These are phyloP conservation scores for Cyclophora albipunctata DNA, from an alignment of 2,888 invertebrate species.

Conservation along the genomic window DNA sequence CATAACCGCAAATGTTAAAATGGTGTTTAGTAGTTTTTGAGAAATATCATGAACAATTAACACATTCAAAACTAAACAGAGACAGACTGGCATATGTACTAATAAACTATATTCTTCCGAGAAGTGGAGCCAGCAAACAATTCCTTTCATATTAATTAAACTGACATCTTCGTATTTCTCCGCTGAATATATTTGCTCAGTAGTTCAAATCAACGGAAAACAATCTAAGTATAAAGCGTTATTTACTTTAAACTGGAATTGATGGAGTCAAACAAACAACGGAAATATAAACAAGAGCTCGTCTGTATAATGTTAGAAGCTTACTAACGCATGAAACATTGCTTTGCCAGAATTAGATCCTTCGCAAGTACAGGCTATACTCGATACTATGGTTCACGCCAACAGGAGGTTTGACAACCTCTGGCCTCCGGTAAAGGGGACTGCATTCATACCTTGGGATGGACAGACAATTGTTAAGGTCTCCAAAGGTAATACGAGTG, in stretches of 20 bases:
- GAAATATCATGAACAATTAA: no score
- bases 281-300: background rate
- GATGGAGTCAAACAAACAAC: no score
- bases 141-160: no score
- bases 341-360: conserved; percentile 66
- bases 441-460: conserved; percentile 38
- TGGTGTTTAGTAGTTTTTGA: no score
- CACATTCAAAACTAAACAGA: no score
- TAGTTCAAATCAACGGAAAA: no score
- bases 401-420: conserved; percentile 50
- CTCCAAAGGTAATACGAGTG: conserved; percentile 55
- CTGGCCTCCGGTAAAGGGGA: conserved; percentile 53
- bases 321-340: conserved; percentile 46
- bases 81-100: no score
- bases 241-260: background rate
- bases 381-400: conserved; percentile 53
- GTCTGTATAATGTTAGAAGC: conserved; percentile 19
- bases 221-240: background rate
- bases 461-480: conserved; percentile 56
- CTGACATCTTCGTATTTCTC: no score
- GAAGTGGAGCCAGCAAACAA: no score
- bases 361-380: conserved; percentile 61
- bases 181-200: no score
- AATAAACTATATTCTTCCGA: no score
- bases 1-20: no score